Percentiles rank a stretch among this genome's conserved stretches.
phyloP scores from a whole-genome alignment of 64 coral and sea anemone species.

The Platygyra sinensis region DNA sequence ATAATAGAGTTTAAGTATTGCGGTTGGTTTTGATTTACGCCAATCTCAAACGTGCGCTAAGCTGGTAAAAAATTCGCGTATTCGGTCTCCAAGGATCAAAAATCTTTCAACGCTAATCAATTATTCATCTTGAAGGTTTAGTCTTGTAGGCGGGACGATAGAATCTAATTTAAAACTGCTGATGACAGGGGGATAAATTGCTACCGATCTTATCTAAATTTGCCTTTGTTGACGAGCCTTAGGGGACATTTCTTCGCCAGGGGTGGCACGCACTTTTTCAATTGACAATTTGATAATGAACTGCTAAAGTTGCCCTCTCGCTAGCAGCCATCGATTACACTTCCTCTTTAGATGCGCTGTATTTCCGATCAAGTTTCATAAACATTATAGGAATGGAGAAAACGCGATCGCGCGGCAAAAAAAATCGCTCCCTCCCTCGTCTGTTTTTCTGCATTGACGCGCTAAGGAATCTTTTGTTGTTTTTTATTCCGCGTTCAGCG shows the following conservation, averaged over 20 bases:
- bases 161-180: conserved; percentile 76
- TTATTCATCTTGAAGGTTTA: conserved; percentile 51
- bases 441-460: neutral
- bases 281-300: conserved; percentile 80
- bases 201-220: conserved; percentile 75
- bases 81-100: conserved; percentile 7
- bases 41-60: neutral
- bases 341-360: conserved; percentile 67
- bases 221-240: conserved; percentile 57
- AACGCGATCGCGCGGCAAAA: neutral
- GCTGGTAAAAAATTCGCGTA: neutral
- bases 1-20: neutral
- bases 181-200: conserved; percentile 75
- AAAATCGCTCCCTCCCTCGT: neutral
- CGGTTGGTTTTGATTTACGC: neutral
- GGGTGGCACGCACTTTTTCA: conserved; percentile 68
- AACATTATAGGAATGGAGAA: conserved; percentile 43
- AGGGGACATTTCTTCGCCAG: conserved; percentile 59
- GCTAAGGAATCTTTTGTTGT: neutral
- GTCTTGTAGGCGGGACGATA: conserved; percentile 62
- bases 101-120: conserved; percentile 46
- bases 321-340: conserved; percentile 58
- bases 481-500: neutral
- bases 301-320: conserved; percentile 54
- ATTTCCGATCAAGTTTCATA: conserved; percentile 87